Percentiles rank a stretch among this genome's conserved stretches.
These are phyloP conservation scores for Tenthredo livida DNA, from an alignment of 2,888 invertebrate genomes.

Conservation along the genomic window DNA sequence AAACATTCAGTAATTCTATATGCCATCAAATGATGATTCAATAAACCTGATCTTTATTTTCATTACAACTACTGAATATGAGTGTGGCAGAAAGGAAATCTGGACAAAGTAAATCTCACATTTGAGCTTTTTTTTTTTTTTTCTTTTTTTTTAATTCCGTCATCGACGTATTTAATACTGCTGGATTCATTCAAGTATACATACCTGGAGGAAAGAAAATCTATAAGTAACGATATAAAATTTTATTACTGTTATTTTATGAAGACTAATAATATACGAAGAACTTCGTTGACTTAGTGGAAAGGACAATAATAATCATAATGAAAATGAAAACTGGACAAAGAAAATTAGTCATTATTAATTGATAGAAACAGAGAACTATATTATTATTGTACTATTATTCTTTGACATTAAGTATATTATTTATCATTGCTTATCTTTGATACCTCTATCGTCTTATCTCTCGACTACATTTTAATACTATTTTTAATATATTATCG, in stretches of 20 bases:
- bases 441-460: conserved; percentile 44
- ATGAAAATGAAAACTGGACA: conserved; percentile 1
- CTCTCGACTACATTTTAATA: conserved; percentile 12
- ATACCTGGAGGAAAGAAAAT: neutral
- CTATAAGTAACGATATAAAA: neutral
- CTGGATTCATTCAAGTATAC: neutral
- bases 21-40: neutral
- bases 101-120: neutral
- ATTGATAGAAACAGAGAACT: conserved; percentile 14
- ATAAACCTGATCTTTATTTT: conserved; percentile 1
- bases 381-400: neutral
- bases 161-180: neutral
- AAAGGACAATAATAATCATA: conserved; percentile 42
- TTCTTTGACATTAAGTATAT: neutral
- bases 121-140: no score
- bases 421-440: conserved; percentile 14
- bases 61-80: neutral
- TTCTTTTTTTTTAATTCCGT: neutral
- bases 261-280: neutral
- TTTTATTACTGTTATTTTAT: neutral
- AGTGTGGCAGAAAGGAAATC: neutral
- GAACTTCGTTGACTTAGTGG: conserved; percentile 26
- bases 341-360: conserved; percentile 35
- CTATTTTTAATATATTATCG: conserved; percentile 31
- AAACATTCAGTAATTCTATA: neutral